Evolutionary conservation across 1,140 invertebrate genomes (phyloP).

Genomic region (Drosophila prosaltans): DNA sequence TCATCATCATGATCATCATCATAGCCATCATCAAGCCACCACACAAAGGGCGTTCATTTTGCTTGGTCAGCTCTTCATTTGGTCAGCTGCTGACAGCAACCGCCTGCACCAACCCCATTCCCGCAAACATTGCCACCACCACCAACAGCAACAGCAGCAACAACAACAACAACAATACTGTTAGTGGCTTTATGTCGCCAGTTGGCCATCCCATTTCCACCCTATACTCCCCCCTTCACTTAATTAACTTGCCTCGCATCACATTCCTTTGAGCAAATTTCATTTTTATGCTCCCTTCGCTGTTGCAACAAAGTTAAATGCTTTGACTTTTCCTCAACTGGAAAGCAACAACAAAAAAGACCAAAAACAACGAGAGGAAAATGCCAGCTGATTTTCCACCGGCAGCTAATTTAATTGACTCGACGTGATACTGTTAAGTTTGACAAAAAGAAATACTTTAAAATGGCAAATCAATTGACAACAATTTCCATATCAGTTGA

Average conservation of each 20-base stretch:
- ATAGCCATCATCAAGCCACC: conserved; percentile 26
- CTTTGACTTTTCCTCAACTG: conserved; percentile 43
- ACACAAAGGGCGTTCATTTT: conserved; percentile 59
- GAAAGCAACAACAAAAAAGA: conserved; percentile 16
- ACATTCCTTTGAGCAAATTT: conserved; percentile 67
- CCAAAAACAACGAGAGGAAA: conserved; percentile 15
- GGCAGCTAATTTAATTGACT: conserved; percentile 14
- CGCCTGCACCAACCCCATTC: conserved; percentile 20
- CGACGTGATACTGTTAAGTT: conserved; percentile 9
- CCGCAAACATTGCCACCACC: conserved; percentile 19
- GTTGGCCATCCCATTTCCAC: conserved; percentile 11
- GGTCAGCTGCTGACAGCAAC: conserved; percentile 67
- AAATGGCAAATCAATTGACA: not conserved
- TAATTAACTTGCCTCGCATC: conserved; percentile 73
- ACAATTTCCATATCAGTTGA: not conserved
- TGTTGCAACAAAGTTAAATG: conserved; percentile 62
- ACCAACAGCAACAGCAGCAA: conserved; percentile 30
- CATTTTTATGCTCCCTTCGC: conserved; percentile 49
- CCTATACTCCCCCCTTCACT: conserved; percentile 36
- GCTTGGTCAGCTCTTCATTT: conserved; percentile 72
- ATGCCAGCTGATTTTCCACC: not conserved
- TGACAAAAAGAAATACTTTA: not conserved
- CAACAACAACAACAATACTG: conserved; percentile 41
- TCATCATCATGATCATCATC: conserved; percentile 26
- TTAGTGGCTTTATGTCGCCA: conserved; percentile 60